Percentiles rank a stretch among this genome's conserved stretches.
phyloP scores from a whole-genome alignment of 2,797 vertebrate genomes.

The Anolis apletophallus region DNA sequence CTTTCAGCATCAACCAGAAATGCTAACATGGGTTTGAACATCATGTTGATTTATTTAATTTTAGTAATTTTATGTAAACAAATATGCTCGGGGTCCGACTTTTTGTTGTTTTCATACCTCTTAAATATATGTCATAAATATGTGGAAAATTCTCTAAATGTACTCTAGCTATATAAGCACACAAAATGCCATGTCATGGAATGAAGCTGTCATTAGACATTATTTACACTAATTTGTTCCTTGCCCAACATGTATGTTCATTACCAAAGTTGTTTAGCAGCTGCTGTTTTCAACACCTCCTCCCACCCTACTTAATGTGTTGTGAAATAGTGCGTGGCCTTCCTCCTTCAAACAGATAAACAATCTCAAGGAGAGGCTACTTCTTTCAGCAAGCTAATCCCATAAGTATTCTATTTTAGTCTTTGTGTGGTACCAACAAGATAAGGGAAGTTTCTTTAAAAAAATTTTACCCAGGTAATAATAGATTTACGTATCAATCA shows the following conservation, averaged over 20 bases:
- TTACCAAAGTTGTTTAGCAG: slow-evolving; percentile 28
- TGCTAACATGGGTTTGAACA: too few species aligned
- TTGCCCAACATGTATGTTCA: slow-evolving; percentile 26
- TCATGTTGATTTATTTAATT: too few species aligned
- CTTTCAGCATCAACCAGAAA: too few species aligned
- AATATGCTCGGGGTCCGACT: slow-evolving; percentile 27
- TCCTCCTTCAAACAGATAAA: neutral
- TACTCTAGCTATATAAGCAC: slow-evolving; percentile 47
- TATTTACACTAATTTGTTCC: slow-evolving; percentile 52
- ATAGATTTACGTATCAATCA: neutral
- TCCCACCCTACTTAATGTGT: slow-evolving; percentile 16
- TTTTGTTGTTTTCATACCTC: slow-evolving; percentile 13
- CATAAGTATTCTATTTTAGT: slow-evolving; percentile 12
- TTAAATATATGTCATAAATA: slow-evolving; percentile 14
- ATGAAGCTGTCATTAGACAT: slow-evolving; percentile 48
- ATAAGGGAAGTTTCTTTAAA: neutral
- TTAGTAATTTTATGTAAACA: neutral
- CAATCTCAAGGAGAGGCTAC: slow-evolving; percentile 29
- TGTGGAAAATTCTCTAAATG: slow-evolving; percentile 18
- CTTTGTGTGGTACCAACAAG: neutral
- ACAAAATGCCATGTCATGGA: slow-evolving; percentile 23
- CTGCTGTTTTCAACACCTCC: slow-evolving; percentile 23
- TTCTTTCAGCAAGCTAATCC: slow-evolving; percentile 13
- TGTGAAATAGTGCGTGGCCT: neutral
- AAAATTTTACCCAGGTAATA: neutral